These are phyloP conservation scores for Malurus alboscapulatus DNA, from an alignment of 2,113 vertebrate genomes.

Conservation along the genomic window DNA sequence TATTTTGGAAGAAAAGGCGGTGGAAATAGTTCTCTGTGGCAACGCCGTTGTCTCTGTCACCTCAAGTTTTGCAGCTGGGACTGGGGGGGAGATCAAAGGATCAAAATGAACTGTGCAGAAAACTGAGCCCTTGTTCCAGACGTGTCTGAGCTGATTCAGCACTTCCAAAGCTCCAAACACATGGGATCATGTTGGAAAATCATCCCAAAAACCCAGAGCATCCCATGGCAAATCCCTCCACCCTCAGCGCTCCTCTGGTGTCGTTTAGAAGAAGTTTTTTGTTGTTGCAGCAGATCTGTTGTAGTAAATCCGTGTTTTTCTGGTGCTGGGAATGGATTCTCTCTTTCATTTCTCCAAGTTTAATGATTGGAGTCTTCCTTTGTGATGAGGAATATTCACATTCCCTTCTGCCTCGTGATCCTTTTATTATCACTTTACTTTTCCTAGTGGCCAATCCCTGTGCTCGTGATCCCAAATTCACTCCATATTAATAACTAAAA, in stretches of 20 bases:
- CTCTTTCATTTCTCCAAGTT: background rate
- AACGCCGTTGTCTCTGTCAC: background rate
- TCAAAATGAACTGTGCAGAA: background rate
- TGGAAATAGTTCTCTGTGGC: background rate
- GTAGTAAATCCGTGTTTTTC: background rate
- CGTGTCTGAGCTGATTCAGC: accelerated
- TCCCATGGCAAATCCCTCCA: accelerated
- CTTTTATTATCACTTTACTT: background rate
- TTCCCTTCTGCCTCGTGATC: background rate
- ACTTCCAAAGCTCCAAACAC: background rate
- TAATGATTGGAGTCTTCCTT: background rate
- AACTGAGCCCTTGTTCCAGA: accelerated
- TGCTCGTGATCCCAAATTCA: background rate
- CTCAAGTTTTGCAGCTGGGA: background rate
- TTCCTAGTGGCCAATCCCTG: background rate
- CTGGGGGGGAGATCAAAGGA: background rate
- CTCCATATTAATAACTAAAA: background rate
- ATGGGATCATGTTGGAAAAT: accelerated
- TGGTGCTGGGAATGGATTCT: background rate
- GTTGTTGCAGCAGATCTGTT: background rate
- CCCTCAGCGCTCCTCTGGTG: background rate
- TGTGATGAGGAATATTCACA: background rate
- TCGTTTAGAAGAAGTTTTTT: accelerated
- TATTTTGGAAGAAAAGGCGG: background rate
- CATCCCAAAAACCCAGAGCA: accelerated